phyloP scores from a whole-genome alignment of 2,888 invertebrate species.

The Limenitis camilla region DNA sequence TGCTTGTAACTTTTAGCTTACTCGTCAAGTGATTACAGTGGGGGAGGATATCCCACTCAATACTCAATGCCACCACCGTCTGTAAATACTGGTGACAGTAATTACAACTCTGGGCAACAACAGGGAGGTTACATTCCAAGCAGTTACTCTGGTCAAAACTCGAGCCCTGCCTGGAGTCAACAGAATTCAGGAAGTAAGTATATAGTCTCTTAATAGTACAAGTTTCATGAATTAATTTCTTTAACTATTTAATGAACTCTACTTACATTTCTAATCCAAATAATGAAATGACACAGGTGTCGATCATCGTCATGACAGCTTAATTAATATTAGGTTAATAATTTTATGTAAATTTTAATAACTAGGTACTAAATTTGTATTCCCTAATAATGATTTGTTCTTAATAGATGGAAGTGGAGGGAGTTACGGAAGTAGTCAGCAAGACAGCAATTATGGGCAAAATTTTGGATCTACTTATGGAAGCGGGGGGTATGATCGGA shows the following conservation, averaged over 20 bases:
- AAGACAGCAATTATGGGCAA: slow-evolving; percentile 50
- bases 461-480: slow-evolving; percentile 49
- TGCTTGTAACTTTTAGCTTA: slow-evolving; percentile 38
- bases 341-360: neutral
- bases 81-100: slow-evolving; percentile 56
- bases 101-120: slow-evolving; percentile 45
- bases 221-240: neutral
- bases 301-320: too few relatives aligned
- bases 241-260: neutral
- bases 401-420: slow-evolving; percentile 37
- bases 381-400: neutral
- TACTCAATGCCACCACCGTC: slow-evolving; percentile 66
- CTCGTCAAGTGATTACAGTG: slow-evolving; percentile 56
- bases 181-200: slow-evolving; percentile 44
- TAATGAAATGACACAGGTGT: too few relatives aligned
- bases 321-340: neutral
- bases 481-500: slow-evolving; percentile 45
- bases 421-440: slow-evolving; percentile 43
- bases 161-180: slow-evolving; percentile 54
- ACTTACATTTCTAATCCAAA: neutral
- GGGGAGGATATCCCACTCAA: slow-evolving; percentile 58
- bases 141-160: slow-evolving; percentile 44
- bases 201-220: neutral
- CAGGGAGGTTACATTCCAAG: slow-evolving; percentile 52
- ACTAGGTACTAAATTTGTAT: neutral